A percentile compares a stretch with the other conserved stretches of the same genome.
Evolutionary conservation across 2,888 invertebrate genomes (phyloP).

Genomic region (Bugula neritina): DNA sequence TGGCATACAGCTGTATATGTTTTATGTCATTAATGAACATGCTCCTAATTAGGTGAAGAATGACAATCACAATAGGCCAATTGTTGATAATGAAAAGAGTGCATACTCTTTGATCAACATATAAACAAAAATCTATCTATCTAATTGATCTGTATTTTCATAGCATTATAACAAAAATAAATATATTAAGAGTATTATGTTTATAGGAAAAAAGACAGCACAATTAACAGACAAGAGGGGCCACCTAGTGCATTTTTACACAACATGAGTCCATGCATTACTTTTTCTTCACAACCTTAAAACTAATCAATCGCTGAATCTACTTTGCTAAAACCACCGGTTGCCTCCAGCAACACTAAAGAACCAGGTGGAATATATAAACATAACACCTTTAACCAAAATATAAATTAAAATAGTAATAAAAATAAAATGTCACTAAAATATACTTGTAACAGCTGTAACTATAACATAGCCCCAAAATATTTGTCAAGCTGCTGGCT

Average conservation of each 20-base stretch:
- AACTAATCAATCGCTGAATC: too few species aligned
- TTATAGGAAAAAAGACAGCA: not conserved
- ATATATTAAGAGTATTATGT: not conserved
- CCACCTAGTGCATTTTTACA: not conserved
- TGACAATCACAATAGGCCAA: conserved; percentile 1
- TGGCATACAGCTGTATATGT: not conserved
- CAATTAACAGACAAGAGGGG: not conserved
- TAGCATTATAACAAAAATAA: not conserved
- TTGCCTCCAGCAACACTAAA: too few species aligned
- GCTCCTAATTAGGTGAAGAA: conserved; percentile 8
- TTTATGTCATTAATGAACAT: not conserved
- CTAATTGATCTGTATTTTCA: not conserved
- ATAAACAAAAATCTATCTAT: too few species aligned
- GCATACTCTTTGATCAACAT: not conserved
- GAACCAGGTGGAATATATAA: too few species aligned
- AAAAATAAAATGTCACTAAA: too few species aligned
- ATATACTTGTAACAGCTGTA: too few species aligned
- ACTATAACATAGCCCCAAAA: too few species aligned
- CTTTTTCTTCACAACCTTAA: too few species aligned
- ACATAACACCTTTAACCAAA: too few species aligned
- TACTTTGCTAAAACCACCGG: too few species aligned
- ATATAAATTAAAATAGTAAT: too few species aligned
- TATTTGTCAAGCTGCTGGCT: too few species aligned
- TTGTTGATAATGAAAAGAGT: not conserved
- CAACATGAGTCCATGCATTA: not conserved